Evolutionary conservation across 2,797 vertebrate species (phyloP).

Genomic region (Mormyrops attenuatus): DNA sequence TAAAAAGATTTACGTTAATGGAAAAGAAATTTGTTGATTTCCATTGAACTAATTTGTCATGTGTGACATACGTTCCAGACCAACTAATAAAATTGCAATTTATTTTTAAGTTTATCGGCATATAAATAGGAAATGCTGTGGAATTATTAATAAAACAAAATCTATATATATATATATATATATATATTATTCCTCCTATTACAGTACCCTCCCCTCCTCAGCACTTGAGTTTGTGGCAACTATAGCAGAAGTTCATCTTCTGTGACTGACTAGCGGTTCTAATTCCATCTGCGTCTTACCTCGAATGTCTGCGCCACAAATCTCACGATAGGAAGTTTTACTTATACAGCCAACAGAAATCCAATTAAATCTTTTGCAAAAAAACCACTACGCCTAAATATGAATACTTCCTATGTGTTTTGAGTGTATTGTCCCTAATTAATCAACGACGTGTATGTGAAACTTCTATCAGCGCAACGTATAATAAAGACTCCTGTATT

Average conservation of each 20-base stretch:
- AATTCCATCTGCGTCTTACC: neutral
- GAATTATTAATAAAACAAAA: neutral
- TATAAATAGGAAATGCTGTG: neutral
- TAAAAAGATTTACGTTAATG: neutral
- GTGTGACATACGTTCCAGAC: neutral
- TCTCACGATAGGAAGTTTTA: neutral
- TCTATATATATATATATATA: too few relatives aligned
- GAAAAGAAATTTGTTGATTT: neutral
- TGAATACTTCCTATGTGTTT: neutral
- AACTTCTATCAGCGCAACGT: neutral
- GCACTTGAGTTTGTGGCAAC: neutral
- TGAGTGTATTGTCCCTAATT: neutral
- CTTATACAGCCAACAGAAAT: neutral
- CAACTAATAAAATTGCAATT: neutral
- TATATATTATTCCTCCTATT: neutral
- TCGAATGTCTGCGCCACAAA: neutral
- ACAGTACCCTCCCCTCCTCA: neutral
- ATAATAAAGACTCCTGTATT: neutral
- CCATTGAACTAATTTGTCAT: neutral
- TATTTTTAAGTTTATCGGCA: neutral
- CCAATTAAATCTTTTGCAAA: neutral
- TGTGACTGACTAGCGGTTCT: neutral
- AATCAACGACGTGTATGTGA: neutral
- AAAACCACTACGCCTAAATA: neutral
- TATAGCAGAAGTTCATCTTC: neutral